phyloP scores from a whole-genome alignment of 2,888 invertebrate genomes.

The Xanthia icteritia region DNA sequence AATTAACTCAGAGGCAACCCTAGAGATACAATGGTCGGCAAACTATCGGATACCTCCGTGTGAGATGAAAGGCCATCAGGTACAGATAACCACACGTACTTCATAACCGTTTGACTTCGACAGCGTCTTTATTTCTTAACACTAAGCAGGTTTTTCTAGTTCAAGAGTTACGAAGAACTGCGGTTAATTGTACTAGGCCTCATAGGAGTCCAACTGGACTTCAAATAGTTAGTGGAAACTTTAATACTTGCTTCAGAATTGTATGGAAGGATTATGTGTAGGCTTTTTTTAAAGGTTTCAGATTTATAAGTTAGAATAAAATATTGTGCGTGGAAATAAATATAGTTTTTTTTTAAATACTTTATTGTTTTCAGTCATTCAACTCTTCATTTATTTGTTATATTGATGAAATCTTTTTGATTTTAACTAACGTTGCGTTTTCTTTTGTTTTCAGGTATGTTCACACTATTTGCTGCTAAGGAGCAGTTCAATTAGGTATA shows the following conservation, averaged over 20 bases:
- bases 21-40: conserved; percentile 65
- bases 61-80: conserved; percentile 57
- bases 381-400: too few species aligned
- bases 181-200: conserved; percentile 32
- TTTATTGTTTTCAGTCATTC: neutral
- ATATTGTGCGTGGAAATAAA: neutral
- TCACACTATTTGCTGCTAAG: neutral
- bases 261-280: conserved; percentile 45
- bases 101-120: conserved; percentile 5
- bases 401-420: too few species aligned
- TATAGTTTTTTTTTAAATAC: neutral
- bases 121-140: conserved; percentile 5
- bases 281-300: conserved; percentile 12
- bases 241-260: conserved; percentile 43
- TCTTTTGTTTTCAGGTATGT: conserved; percentile 77
- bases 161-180: neutral
- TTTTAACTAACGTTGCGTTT: conserved; percentile 39
- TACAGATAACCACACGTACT: conserved; percentile 19
- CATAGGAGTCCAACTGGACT: conserved; percentile 39
- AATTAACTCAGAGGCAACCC: conserved; percentile 47
- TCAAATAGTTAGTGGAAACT: conserved; percentile 58
- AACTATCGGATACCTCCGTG: conserved; percentile 61
- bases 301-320: conserved; percentile 2
- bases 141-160: neutral
- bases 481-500: conserved; percentile 19